Evolutionary conservation across 1,140 invertebrate genomes (phyloP).

Genomic region (Pentalonia nigronervosa): DNA sequence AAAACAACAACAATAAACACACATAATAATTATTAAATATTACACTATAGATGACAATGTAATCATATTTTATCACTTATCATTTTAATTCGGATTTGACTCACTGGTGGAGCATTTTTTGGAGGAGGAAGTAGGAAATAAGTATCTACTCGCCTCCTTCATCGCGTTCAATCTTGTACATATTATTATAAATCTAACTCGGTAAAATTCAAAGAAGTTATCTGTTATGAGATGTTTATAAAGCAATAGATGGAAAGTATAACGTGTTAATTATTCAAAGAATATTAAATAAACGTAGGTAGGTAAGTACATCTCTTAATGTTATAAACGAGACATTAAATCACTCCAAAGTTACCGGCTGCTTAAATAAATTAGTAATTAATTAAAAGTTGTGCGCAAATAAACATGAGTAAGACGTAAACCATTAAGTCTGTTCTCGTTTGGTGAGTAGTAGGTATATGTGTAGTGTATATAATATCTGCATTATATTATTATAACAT

Average conservation of each 20-base stretch:
- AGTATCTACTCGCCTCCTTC: no score
- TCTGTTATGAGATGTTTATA: not conserved
- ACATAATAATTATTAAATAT: no score
- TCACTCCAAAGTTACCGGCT: not conserved
- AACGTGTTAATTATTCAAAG: not conserved
- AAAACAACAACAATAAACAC: no score
- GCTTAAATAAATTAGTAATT: not conserved
- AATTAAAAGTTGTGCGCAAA: not conserved
- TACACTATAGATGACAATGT: no score
- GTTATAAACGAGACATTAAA: not conserved
- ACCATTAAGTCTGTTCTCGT: not conserved
- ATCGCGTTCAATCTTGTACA: not conserved
- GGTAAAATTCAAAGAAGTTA: not conserved
- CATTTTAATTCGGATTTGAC: no score
- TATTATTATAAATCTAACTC: not conserved
- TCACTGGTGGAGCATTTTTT: no score
- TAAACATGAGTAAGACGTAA: not conserved
- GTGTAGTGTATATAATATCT: no score
- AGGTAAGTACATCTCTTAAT: not conserved
- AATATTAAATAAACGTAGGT: not conserved
- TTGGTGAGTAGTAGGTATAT: no score
- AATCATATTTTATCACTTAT: no score
- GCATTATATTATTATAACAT: no score
- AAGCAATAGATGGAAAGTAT: not conserved
- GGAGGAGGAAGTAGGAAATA: no score